A percentile compares a stretch with the other conserved stretches of the same genome.
Conservation (phyloP, 2,113 vertebrate genomes). For the human (Homo sapiens) region DNA sequence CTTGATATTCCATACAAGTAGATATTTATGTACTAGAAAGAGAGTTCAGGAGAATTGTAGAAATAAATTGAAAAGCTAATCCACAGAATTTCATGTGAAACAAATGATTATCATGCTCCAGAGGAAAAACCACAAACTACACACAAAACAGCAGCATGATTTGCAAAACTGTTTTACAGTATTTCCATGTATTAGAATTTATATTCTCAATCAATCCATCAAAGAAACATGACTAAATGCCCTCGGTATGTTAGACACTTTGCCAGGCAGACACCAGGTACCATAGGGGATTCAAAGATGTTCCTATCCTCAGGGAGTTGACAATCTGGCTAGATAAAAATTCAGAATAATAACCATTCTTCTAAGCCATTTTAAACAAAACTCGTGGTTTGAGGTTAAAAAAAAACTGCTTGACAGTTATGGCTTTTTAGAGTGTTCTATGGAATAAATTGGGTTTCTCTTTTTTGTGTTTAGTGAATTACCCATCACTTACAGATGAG, state of each 20-base stretch:
- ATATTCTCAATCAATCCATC: slow-evolving; percentile 36
- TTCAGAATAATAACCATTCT: slow-evolving; percentile 59
- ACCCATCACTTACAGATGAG: background rate
- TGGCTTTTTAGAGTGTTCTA: slow-evolving; percentile 49
- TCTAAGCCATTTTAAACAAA: slow-evolving; percentile 63
- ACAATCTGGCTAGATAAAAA: slow-evolving; percentile 63
- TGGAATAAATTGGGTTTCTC: slow-evolving; percentile 47
- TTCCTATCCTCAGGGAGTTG: slow-evolving; percentile 54
- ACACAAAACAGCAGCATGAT: slow-evolving; percentile 7
- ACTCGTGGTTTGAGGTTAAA: slow-evolving; percentile 41
- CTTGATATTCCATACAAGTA: background rate
- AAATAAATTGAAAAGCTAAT: slow-evolving; percentile 42
- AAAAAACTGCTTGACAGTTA: slow-evolving; percentile 47
- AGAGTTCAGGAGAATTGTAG: background rate
- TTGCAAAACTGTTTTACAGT: slow-evolving; percentile 32
- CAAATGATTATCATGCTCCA: slow-evolving; percentile 30
- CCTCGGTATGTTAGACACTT: slow-evolving; percentile 18
- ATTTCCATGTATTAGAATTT: slow-evolving; percentile 38
- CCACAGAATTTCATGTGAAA: slow-evolving; percentile 7
- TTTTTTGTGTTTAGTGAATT: slow-evolving; percentile 46
- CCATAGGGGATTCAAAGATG: slow-evolving; percentile 33
- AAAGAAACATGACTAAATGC: slow-evolving; percentile 12
- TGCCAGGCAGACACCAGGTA: slow-evolving; percentile 21
- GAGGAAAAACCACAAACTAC: slow-evolving; percentile 1
- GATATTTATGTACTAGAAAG: slow-evolving; percentile 34